Evolutionary conservation across 2,797 vertebrate genomes (phyloP).

Genomic region (Bovichtus diacanthus): DNA sequence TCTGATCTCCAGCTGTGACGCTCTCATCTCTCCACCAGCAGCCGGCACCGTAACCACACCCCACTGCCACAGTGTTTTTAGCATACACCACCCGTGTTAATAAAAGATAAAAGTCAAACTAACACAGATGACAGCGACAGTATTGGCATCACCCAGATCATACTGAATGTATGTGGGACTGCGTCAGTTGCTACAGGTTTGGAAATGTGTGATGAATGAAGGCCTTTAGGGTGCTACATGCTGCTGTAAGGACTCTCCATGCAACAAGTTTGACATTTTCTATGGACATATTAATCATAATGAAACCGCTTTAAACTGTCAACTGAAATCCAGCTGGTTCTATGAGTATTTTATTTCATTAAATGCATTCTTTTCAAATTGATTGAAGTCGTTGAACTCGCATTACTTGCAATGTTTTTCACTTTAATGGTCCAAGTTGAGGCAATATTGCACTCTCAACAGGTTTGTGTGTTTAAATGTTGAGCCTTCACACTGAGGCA

Average conservation of each 20-base stretch:
- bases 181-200: slow-evolving; percentile 15
- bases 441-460: background rate
- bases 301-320: slow-evolving; percentile 33
- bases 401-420: background rate
- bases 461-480: background rate
- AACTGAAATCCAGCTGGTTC: slow-evolving; percentile 27
- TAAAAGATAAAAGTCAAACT: slow-evolving; percentile 22
- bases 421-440: background rate
- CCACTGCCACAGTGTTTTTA: slow-evolving; percentile 49
- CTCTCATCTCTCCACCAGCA: too few species aligned
- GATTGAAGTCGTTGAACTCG: background rate
- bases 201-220: slow-evolving; percentile 7
- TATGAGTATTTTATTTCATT: slow-evolving; percentile 56
- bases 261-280: slow-evolving; percentile 5
- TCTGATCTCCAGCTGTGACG: too few species aligned
- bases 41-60: too few species aligned
- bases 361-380: slow-evolving; percentile 48
- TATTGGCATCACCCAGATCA: background rate
- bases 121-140: slow-evolving; percentile 25
- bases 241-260: background rate
- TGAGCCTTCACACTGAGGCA: background rate
- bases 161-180: background rate
- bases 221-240: slow-evolving; percentile 17
- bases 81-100: slow-evolving; percentile 9
- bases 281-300: slow-evolving; percentile 19